Evolutionary conservation across 2,113 vertebrate species (phyloP), one percentile per base, ranked within the genome.

Genomic region (Dasypus novemcinctus): DNA sequence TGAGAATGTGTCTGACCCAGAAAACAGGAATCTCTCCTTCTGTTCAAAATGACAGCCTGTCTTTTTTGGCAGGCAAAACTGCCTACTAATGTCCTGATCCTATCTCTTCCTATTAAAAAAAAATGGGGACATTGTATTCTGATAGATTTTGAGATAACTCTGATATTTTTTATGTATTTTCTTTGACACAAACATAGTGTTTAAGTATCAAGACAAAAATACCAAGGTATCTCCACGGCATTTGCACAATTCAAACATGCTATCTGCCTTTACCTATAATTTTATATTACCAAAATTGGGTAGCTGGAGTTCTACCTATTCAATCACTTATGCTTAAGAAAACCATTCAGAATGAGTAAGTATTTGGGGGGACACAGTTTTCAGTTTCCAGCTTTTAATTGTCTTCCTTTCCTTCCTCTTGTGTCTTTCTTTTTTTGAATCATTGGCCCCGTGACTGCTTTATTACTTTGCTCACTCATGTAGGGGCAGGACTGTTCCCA

Each of bases 21-120:
- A 78, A 94, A 94, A 88, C 14, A 49, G 49, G 5, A 97, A 74
- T 89, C 18, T 95, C 9, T 87, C 38, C 54, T 90, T 91, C 36
- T 83, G 10, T 74, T 84, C 59, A 69, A 20, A 91, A 86, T 86
- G 63, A 90, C 33, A 43, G 81, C 29, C 49, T 96, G 13, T 2
- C 43, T 63, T 94, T 94, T 95, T 72, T 84, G 31, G n/a, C 46
- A 86, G 61, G 21, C 17, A 93, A 83, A 85, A 46, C 33, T 66
- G 25, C 52, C 68, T 68, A 75, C 10, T 86, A 75, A 69, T 33
- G 69, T 29, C 29, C 33, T 75, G 9, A 54, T 90, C 80, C 84
- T 87, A 85, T 85, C 46, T 82, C 36, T 68, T 78, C 18, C 36
- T 82, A 8, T 92, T 76, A 64, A 61, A 80, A 85, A 90, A 66